phyloP scores from a whole-genome alignment of 2,797 vertebrate species.

The Avahi laniger region DNA sequence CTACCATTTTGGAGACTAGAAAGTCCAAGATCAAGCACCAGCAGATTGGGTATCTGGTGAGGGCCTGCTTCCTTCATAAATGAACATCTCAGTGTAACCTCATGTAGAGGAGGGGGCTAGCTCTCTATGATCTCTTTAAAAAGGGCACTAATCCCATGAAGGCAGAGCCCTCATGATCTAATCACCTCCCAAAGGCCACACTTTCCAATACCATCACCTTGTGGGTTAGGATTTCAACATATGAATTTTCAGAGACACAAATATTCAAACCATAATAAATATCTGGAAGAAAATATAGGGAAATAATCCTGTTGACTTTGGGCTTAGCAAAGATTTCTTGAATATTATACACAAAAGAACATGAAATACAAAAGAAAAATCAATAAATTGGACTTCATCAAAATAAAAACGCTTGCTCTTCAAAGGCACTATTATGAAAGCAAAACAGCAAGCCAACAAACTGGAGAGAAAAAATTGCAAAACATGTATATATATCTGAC shows the following conservation, averaged over 20 bases:
- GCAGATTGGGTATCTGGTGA: background rate
- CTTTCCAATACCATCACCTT: background rate
- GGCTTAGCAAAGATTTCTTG: constrained; percentile 7
- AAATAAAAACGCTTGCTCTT: constrained; percentile 36
- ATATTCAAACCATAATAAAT: background rate
- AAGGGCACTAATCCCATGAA: background rate
- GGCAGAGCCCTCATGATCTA: background rate
- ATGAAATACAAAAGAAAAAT: constrained; percentile 20
- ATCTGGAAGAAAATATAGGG: background rate
- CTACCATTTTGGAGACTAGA: background rate
- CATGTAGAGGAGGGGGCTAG: background rate
- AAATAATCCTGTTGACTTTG: background rate
- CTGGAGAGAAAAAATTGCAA: background rate
- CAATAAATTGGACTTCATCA: background rate
- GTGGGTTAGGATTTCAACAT: background rate
- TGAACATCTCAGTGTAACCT: background rate
- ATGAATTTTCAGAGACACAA: background rate
- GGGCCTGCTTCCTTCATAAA: background rate
- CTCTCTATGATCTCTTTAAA: background rate
- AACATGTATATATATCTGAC: background rate
- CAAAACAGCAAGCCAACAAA: background rate
- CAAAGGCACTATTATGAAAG: background rate
- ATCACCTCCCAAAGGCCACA: background rate
- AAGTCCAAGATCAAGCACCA: background rate
- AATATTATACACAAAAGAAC: background rate